Evolutionary conservation across 53 echinoderm and acorn worm genomes (phyloP), one percentile per base, ranked within the genome.

Genomic region (Arbacia lixula): DNA sequence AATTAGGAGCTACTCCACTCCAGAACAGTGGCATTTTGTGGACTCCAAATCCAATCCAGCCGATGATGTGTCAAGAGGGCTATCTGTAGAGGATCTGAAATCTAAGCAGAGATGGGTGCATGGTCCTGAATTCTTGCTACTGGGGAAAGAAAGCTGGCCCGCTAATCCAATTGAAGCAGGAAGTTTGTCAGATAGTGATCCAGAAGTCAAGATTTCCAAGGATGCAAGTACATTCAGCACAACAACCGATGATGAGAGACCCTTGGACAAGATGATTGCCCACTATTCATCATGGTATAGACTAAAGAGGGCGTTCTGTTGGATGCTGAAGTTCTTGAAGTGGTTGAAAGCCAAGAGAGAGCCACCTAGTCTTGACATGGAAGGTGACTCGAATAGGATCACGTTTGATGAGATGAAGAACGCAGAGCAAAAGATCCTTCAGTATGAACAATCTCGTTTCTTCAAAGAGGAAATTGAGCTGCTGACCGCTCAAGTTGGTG

Each of bases 61-160:
- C 9, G 92, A 87, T 87, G 91, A 92, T 85, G 56, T 85, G 19
- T 87, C 91, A 33, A 76, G 95, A 39, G 89, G 95, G 35, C 56
- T 89, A 46, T 62, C 89, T 22, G 79, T 71, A 26, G 64, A 86
- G 6, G 84, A 91, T 60, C 68, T 91, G 65, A 53, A 24, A 17
- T 35, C 69, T 4, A 84, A 78, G 22, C 32, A 83, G 40, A 86
- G 80, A 54, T 89, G 87, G 89, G 40, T 71, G 52, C 60, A 90
- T 46, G 93, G 86, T 39, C 88, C 90, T 35, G 32, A 55, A 39
- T 93, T 87, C 71, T 75, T 93, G 24, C 80, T 80, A 28, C 46
- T 24, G 40, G 69, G 67, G 34, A 52, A 90, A 57, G 74, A 32
- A 5, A 37, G 36, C 24, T 88, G 88, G 88, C 88, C 88, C 26